phyloP scores from a whole-genome alignment of 2,888 invertebrate species.

The Morpho helenor region DNA sequence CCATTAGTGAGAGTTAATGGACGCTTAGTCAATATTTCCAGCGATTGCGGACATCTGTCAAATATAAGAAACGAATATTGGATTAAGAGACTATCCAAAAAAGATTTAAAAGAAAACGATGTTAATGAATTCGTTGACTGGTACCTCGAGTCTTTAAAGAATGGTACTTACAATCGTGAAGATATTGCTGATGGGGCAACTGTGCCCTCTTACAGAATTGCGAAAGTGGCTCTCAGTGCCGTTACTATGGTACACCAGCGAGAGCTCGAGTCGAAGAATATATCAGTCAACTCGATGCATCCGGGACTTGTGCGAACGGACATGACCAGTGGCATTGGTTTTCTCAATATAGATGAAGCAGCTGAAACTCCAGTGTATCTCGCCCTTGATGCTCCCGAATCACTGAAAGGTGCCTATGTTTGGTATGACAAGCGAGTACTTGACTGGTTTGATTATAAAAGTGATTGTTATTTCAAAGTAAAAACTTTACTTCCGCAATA shows the following conservation, averaged over 20 bases:
- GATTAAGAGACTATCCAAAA: slow-evolving; percentile 46
- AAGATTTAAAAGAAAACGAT: slow-evolving; percentile 43
- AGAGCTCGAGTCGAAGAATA: slow-evolving; percentile 75
- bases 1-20: slow-evolving; percentile 83
- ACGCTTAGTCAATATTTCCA: slow-evolving; percentile 86
- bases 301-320: slow-evolving; percentile 89
- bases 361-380: slow-evolving; percentile 75
- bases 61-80: slow-evolving; percentile 71
- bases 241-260: slow-evolving; percentile 83
- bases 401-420: slow-evolving; percentile 80
- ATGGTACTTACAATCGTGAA: slow-evolving; percentile 43
- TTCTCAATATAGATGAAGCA: slow-evolving; percentile 72
- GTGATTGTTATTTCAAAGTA: slow-evolving; percentile 6
- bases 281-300: slow-evolving; percentile 81
- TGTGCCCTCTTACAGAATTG: slow-evolving; percentile 80
- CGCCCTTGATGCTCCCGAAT: slow-evolving; percentile 69
- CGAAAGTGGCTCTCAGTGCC: slow-evolving; percentile 86
- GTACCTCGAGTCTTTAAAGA: slow-evolving; percentile 73
- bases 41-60: slow-evolving; percentile 81
- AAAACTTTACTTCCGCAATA: neutral
- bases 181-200: slow-evolving; percentile 36
- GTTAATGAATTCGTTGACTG: slow-evolving; percentile 78
- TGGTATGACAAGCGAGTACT: slow-evolving; percentile 78
- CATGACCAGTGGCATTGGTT: slow-evolving; percentile 83
- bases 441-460: slow-evolving; percentile 68